These are phyloP conservation scores for Brevimyrus niger DNA, from an alignment of 2,113 vertebrate genomes.

Conservation along the genomic window DNA sequence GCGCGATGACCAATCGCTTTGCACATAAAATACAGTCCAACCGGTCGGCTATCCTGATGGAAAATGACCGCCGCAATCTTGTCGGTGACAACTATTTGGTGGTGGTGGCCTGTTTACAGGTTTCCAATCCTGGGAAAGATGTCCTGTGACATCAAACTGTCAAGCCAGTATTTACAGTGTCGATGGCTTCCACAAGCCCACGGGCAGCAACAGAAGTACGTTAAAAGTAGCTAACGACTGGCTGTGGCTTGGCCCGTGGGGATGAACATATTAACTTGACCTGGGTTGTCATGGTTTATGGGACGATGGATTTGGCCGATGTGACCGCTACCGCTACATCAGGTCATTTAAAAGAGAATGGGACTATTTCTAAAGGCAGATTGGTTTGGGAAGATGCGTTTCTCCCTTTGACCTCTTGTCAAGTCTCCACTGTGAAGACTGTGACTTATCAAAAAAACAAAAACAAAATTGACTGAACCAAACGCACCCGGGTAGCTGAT, in stretches of 20 bases:
- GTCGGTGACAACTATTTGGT: conserved; percentile 57
- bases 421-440: conserved; percentile 79
- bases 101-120: conserved; percentile 62
- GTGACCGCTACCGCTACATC: conserved; percentile 53
- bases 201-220: conserved; percentile 63
- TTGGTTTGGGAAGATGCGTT: conserved; percentile 82
- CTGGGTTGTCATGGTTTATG: conserved; percentile 78
- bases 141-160: conserved; percentile 95
- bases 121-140: conserved; percentile 89
- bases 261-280: conserved; percentile 74
- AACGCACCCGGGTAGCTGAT: conserved; percentile 78
- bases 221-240: conserved; percentile 83
- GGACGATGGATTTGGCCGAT: conserved; percentile 69
- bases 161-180: conserved; percentile 88
- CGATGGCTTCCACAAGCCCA: conserved; percentile 62
- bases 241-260: conserved; percentile 63
- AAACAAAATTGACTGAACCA: conserved; percentile 66
- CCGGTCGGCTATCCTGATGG: background rate
- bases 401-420: conserved; percentile 81
- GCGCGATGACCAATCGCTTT: conserved; percentile 32
- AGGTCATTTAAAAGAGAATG: conserved; percentile 83
- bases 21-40: conserved; percentile 49
- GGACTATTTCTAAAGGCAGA: conserved; percentile 84
- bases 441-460: conserved; percentile 75
- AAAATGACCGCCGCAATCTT: conserved; percentile 65